A percentile compares a stretch with the other conserved stretches of the same genome.
Conservation (phyloP, 2,113 vertebrate genomes). For the Megaptera novaeangliae region DNA sequence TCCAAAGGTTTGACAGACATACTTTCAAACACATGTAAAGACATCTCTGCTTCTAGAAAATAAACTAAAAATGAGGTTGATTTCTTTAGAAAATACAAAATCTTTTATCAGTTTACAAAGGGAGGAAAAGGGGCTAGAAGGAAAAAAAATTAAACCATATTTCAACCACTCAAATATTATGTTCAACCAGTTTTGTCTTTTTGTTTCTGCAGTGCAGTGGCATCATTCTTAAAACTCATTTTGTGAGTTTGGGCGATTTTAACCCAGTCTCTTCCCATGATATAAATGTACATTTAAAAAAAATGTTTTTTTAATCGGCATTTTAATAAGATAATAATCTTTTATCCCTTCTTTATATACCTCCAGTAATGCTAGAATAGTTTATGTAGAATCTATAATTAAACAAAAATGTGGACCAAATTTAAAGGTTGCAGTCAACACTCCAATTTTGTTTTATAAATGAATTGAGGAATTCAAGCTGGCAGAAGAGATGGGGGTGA, state of each 20-base stretch:
- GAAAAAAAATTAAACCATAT: slow-evolving; percentile 47
- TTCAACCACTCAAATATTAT: not conserved
- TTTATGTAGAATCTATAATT: slow-evolving; percentile 64
- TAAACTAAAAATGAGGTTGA: slow-evolving; percentile 56
- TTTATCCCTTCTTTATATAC: slow-evolving; percentile 56
- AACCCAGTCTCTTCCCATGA: not conserved
- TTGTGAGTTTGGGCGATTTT: not conserved
- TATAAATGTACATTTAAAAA: not conserved
- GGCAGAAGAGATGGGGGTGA: slow-evolving; percentile 10
- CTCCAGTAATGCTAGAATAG: slow-evolving; percentile 42
- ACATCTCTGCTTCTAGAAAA: slow-evolving; percentile 50
- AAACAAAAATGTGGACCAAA: slow-evolving; percentile 64
- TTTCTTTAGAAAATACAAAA: slow-evolving; percentile 29
- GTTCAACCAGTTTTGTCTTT: not conserved
- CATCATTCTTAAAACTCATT: slow-evolving; percentile 37
- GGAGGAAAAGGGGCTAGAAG: not conserved
- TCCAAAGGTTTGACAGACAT: slow-evolving; percentile 47
- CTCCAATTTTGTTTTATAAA: slow-evolving; percentile 58
- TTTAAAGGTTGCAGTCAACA: slow-evolving; percentile 62
- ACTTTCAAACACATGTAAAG: slow-evolving; percentile 57
- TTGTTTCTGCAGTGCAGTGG: not conserved
- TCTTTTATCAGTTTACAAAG: slow-evolving; percentile 66
- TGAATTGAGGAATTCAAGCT: slow-evolving; percentile 47
- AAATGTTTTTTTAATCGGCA: slow-evolving; percentile 33
- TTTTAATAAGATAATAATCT: slow-evolving; percentile 63